Percentiles rank a stretch among this genome's conserved stretches.
phyloP scores from a whole-genome alignment of 2,888 invertebrate species.

The Cephus pulcher region DNA sequence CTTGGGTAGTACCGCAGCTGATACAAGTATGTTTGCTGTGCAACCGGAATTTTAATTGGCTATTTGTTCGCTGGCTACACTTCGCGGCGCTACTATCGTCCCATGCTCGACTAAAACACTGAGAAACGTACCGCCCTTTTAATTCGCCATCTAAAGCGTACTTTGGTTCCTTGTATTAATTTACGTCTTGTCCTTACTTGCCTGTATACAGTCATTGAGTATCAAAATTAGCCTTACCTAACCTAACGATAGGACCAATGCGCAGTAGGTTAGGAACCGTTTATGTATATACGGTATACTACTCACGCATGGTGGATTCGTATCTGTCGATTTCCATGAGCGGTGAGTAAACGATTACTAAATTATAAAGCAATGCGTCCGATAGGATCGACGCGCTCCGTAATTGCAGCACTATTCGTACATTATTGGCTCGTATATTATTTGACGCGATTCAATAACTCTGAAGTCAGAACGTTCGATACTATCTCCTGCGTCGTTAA shows the following conservation, averaged over 20 bases:
- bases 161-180: background rate
- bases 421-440: conserved; percentile 63
- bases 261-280: background rate
- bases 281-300: background rate
- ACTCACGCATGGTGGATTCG: background rate
- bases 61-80: conserved; percentile 47
- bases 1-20: conserved; percentile 40
- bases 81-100: conserved; percentile 52
- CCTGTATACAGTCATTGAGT: background rate
- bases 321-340: background rate
- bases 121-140: background rate
- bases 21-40: conserved; percentile 58
- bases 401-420: conserved; percentile 60
- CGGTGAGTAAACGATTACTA: conserved; percentile 43
- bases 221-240: background rate
- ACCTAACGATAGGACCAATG: background rate
- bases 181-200: background rate
- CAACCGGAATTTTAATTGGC: conserved; percentile 62
- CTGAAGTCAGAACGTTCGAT: conserved; percentile 42
- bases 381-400: conserved; percentile 47
- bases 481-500: conserved; percentile 54
- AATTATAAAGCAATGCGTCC: conserved; percentile 40
- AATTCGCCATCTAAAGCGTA: background rate
- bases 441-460: conserved; percentile 62
- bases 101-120: conserved; percentile 9